Percentiles rank a stretch among this genome's conserved stretches.
Evolutionary conservation across 2,888 invertebrate species (phyloP).

Genomic region (Cephus pygmeus): DNA sequence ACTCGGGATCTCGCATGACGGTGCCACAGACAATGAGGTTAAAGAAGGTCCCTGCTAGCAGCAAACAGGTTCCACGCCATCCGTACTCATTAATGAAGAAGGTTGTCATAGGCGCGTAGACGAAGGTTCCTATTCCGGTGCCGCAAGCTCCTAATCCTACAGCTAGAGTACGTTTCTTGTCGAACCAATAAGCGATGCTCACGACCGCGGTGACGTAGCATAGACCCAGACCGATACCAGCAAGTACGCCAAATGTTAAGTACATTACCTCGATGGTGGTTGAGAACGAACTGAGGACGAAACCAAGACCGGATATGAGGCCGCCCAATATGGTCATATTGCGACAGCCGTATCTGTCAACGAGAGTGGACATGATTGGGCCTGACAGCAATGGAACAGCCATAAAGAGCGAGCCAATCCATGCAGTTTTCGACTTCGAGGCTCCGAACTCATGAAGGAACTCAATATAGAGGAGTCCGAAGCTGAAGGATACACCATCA

Average conservation of each 20-base stretch:
- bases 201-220: constrained; percentile 92
- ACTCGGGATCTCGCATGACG: constrained; percentile 89
- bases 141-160: constrained; percentile 90
- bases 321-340: constrained; percentile 82
- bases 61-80: constrained; percentile 86
- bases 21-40: constrained; percentile 88
- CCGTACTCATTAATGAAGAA: constrained; percentile 81
- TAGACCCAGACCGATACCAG: constrained; percentile 85
- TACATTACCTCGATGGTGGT: constrained; percentile 82
- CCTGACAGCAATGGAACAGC: constrained; percentile 88
- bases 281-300: constrained; percentile 78
- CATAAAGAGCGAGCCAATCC: constrained; percentile 91
- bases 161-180: constrained; percentile 86
- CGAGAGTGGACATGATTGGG: constrained; percentile 85
- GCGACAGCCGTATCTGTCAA: constrained; percentile 87
- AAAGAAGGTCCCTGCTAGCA: constrained; percentile 85
- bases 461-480: constrained; percentile 88
- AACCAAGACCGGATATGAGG: constrained; percentile 79
- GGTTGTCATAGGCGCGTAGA: constrained; percentile 88
- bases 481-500: constrained; percentile 93
- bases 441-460: constrained; percentile 84
- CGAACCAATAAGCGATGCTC: constrained; percentile 93
- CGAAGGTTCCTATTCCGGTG: constrained; percentile 88
- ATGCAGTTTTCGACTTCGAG: constrained; percentile 86
- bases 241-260: constrained; percentile 86